Evolutionary conservation across 2,113 vertebrate species (phyloP).

Genomic region (Thalassoma bifasciatum): DNA sequence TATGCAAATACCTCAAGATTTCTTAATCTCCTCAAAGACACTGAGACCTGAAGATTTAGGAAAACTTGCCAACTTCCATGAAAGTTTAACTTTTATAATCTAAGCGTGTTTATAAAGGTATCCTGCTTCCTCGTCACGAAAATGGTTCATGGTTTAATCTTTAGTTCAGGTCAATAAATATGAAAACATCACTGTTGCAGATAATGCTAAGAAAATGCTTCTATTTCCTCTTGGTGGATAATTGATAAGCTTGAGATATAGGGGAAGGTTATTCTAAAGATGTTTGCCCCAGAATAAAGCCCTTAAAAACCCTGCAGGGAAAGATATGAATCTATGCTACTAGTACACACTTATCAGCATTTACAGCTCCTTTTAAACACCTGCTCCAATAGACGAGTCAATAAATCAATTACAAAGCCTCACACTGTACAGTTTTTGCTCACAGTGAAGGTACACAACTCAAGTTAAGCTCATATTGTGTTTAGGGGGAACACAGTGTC

Average conservation of each 20-base stretch:
- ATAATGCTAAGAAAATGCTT: background rate
- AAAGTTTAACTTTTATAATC: background rate
- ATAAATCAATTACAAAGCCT: background rate
- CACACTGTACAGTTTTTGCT: too few species aligned
- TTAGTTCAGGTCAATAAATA: background rate
- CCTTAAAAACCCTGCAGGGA: too few species aligned
- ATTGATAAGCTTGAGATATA: background rate
- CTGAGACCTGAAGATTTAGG: too few species aligned
- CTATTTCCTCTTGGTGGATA: background rate
- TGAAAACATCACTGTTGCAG: background rate
- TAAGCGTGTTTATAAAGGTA: background rate
- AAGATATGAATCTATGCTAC: background rate
- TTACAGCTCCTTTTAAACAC: background rate
- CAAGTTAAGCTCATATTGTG: background rate
- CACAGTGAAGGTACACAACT: background rate
- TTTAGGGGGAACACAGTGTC: background rate
- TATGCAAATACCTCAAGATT: too few species aligned
- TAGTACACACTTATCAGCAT: background rate
- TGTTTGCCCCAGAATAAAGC: too few species aligned
- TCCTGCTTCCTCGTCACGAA: background rate
- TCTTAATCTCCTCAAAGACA: too few species aligned
- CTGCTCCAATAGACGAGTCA: background rate
- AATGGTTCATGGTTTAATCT: conserved; percentile 3
- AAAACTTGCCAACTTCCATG: too few species aligned
- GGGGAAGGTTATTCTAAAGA: background rate